Evolutionary conservation across 1,140 invertebrate species (phyloP), one percentile per base, ranked within the genome.

Genomic region (Pseudomyrmex dendroicus): DNA sequence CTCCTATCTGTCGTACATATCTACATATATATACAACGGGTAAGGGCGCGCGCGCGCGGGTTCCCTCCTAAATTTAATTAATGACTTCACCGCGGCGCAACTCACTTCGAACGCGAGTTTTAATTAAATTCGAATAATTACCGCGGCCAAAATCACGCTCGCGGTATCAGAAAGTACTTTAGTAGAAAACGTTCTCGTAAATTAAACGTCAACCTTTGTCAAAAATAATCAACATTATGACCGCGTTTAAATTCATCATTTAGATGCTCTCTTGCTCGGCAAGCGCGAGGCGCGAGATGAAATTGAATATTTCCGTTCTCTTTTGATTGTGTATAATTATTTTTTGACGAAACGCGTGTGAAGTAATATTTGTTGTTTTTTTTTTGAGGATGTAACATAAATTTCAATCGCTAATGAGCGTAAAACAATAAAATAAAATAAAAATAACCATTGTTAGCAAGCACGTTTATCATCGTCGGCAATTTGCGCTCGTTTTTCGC

Each of bases 91-190:
- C 76, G 54, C n/a, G 35, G 20, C 17, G 46, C n/a, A 80, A 15
- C 15, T 80, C 22, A 64, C 17, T 52, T 67, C 17, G 13, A 70
- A 72, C 74, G 68, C 74, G 86, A 91, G 89, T 91, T 91, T 92
- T 89, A 91, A 92, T 92, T 91, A 91, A 90, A 90, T 88, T 89
- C 80, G 80, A 89, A 87, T 89, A 91, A 91, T 89, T 88, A 77
- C 88, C 76, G 54, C 76, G 76, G 64, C 76, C 52, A 70, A 78
- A 78, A 78, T 66, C 76, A 59, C 20, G 76, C 44, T 78, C 64
- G 54, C 52, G 76, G 9, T 70, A 70, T 70, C 66, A 72, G 66
- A 12, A 80, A 72, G 76, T 80, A 80, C 54, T 72, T 48, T 12
- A 25, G 35, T 12, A 22, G 56, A 80, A 72, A 72, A 59, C 54